Base-by-base conservation (phyloP, 2,113 vertebrate genomes). In the Strix aluco region DNA sequence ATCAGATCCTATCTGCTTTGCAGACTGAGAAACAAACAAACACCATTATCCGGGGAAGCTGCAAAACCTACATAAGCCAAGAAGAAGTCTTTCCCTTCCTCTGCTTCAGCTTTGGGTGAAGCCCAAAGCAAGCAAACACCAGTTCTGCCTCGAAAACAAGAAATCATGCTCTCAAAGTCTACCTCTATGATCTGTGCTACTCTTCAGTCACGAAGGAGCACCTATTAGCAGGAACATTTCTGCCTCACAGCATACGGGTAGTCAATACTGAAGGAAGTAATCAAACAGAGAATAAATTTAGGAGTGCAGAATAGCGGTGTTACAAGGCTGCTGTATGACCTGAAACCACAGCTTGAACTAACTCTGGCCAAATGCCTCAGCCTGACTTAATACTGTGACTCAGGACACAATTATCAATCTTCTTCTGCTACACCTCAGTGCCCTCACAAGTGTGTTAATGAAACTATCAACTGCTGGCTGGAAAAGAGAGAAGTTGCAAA, bases 161-260 rank as follows among this genome's bases (percentile, higher is more conserved):
- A 49, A 77, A 42, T 0, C 1, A 0, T 13, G 29, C 67, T 70
- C 49, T 29, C 49, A 32, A 38, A 73, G 55, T 34, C 42, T 51
- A 40, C 21, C 36, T 54, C 49, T 23, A 18, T 17, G 51, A 73
- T 6, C 46, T 73, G 30, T 32, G 32, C 51, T 44, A 9, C 25
- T 46, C 32, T 27, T 46, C 62, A 73, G 79, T 14, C 17, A 7
- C 0, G 0, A n/a, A 70, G 40, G 10, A 72, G 21, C 18, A 62
- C 29, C 46, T 36, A 10, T 32, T 13, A 73, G 67, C 44, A 61
- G 44, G 38, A 83, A 77, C 11, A 5, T 21, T 75, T 58, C n/a
- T 83, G 71, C 51, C 63, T 81, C 57, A 47, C 32, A 36, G 26
- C 63, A 18, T 32, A 34, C 0, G 1, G n/a, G 15, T 22, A 80